A percentile compares a stretch with the other conserved stretches of the same genome.
phyloP scores from a whole-genome alignment of 2,888 invertebrate species.

The Catocala sponsa region DNA sequence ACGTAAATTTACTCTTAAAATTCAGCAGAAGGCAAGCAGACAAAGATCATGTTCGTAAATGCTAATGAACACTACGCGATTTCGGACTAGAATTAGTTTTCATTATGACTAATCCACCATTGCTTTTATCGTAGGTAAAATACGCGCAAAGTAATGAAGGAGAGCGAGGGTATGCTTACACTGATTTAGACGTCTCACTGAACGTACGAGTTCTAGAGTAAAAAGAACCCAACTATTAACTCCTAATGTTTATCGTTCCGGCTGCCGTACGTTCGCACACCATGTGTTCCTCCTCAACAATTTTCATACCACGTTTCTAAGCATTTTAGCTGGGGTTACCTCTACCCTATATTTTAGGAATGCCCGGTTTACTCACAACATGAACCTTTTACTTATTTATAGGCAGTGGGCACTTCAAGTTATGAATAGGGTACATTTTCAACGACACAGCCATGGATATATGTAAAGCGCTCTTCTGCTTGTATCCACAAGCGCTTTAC shows the following conservation, averaged over 20 bases:
- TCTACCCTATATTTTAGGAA: not conserved
- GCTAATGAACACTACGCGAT: too few species aligned
- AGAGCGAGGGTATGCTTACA: not conserved
- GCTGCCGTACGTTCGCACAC: conserved; percentile 1
- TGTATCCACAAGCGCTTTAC: too few species aligned
- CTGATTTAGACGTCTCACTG: not conserved
- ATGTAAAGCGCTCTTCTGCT: too few species aligned
- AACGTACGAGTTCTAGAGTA: not conserved
- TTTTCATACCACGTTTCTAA: not conserved
- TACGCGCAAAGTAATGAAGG: not conserved
- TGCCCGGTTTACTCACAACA: not conserved
- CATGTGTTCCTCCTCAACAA: conserved; percentile 1
- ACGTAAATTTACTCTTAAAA: too few species aligned
- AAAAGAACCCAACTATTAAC: conserved; percentile 6
- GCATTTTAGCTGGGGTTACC: not conserved
- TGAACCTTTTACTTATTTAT: not conserved
- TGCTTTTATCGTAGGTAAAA: not conserved
- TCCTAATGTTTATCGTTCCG: conserved; percentile 9
- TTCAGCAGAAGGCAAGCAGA: too few species aligned
- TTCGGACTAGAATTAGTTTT: too few species aligned
- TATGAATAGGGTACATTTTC: too few species aligned
- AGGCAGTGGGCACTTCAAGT: not conserved
- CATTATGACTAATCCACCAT: too few species aligned
- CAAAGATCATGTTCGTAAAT: too few species aligned
- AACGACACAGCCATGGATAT: too few species aligned